Percentiles rank a stretch among this genome's conserved stretches.
phyloP scores from a whole-genome alignment of 2,113 vertebrate species.

The Pithys albifrons region DNA sequence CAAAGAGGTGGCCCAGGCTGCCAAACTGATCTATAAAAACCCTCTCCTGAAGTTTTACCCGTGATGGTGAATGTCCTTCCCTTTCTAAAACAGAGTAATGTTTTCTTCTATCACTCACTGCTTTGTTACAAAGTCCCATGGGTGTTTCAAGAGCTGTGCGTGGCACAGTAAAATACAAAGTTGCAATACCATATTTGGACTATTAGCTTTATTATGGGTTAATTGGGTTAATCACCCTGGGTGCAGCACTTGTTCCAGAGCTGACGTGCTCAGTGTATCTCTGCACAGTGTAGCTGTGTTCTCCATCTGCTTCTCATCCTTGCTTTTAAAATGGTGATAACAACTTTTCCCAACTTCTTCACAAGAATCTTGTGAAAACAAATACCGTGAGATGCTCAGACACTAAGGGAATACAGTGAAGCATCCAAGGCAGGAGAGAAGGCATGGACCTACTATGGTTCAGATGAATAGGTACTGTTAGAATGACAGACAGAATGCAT shows the following conservation, averaged over 20 bases:
- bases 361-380: neutral
- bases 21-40: neutral
- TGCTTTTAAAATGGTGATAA: neutral
- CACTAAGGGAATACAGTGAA: neutral
- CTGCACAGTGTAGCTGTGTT: neutral
- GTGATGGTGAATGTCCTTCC: neutral
- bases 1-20: neutral
- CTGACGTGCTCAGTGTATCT: neutral
- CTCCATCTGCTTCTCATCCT: neutral
- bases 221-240: neutral
- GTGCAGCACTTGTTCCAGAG: neutral
- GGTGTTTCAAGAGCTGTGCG: neutral
- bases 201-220: neutral
- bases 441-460: neutral
- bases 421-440: neutral
- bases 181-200: neutral
- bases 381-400: neutral
- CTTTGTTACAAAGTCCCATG: neutral
- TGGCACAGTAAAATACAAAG: neutral
- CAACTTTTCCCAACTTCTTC: neutral
- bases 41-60: neutral
- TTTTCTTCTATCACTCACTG: neutral
- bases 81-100: neutral
- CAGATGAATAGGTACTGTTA: neutral
- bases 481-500: neutral